Evolutionary conservation across 2,888 invertebrate genomes (phyloP).

Genomic region (Penaeus monodon): DNA sequence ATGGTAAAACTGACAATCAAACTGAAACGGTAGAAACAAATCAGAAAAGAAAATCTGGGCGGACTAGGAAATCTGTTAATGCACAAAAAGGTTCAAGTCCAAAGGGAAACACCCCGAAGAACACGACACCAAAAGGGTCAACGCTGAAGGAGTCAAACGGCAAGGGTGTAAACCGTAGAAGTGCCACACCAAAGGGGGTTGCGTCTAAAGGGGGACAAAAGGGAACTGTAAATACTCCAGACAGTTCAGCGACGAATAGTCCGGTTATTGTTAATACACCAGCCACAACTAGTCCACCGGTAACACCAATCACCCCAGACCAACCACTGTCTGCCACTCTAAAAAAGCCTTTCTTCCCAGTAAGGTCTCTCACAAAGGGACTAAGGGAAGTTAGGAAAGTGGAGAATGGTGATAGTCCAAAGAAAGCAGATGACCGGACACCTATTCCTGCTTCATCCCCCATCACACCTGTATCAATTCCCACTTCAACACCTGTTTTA

Average conservation of each 20-base stretch:
- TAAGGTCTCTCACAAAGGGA: slow-evolving; percentile 59
- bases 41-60: slow-evolving; percentile 46
- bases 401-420: slow-evolving; percentile 51
- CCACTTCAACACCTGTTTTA: neutral
- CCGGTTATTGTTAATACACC: neutral
- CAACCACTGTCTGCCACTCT: slow-evolving; percentile 18
- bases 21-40: slow-evolving; percentile 17
- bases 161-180: neutral
- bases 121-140: neutral
- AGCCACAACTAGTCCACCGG: slow-evolving; percentile 30
- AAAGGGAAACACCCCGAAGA: neutral
- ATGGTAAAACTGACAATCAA: slow-evolving; percentile 30
- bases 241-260: slow-evolving; percentile 17
- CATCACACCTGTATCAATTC: slow-evolving; percentile 13
- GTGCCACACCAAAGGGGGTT: neutral
- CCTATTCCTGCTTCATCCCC: slow-evolving; percentile 11
- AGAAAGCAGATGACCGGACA: slow-evolving; percentile 6
- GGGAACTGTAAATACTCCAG: neutral
- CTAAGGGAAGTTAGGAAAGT: slow-evolving; percentile 61
- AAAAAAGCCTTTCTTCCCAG: slow-evolving; percentile 31
- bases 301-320: slow-evolving; percentile 14
- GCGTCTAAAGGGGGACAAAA: neutral
- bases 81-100: slow-evolving; percentile 35
- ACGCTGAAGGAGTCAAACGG: neutral
- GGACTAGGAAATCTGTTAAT: slow-evolving; percentile 38